These are phyloP conservation scores for Lanius collurio DNA, from an alignment of 2,113 vertebrate species.

Conservation along the genomic window DNA sequence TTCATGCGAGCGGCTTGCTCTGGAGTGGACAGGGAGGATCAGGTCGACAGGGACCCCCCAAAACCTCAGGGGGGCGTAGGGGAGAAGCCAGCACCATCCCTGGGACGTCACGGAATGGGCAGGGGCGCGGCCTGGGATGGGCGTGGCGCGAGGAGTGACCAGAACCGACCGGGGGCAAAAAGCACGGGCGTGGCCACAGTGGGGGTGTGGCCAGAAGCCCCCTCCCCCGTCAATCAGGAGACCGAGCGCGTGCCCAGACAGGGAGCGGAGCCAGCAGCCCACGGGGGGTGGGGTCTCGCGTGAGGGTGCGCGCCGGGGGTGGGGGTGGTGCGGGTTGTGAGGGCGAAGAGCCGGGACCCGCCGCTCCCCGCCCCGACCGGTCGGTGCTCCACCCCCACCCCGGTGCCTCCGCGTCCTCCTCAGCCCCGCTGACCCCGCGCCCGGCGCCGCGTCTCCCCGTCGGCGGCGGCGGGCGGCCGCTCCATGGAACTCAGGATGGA, in stretches of 20 bases:
- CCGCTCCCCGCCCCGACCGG: neutral
- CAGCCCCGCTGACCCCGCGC: neutral
- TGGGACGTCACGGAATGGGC: too few relatives aligned
- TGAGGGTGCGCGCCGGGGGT: neutral
- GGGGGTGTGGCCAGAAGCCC: neutral
- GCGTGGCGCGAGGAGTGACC: neutral
- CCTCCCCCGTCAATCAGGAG: neutral
- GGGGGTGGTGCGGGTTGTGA: neutral
- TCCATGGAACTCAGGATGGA: neutral
- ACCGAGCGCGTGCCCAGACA: too few relatives aligned
- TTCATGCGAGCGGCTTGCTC: neutral
- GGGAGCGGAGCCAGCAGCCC: neutral
- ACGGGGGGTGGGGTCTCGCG: neutral
- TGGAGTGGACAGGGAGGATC: neutral
- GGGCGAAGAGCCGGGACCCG: neutral
- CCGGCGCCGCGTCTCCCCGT: neutral
- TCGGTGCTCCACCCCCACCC: too few relatives aligned
- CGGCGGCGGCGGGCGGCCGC: neutral
- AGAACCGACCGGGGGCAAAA: fast-evolving
- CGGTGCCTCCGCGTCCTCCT: neutral
- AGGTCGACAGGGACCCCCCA: neutral
- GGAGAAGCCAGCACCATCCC: neutral
- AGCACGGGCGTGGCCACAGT: neutral
- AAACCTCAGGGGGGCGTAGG: too few relatives aligned
- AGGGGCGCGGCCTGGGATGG: neutral